Base-by-base conservation (phyloP, 2,888 invertebrate species). In the Diaperis boleti region DNA sequence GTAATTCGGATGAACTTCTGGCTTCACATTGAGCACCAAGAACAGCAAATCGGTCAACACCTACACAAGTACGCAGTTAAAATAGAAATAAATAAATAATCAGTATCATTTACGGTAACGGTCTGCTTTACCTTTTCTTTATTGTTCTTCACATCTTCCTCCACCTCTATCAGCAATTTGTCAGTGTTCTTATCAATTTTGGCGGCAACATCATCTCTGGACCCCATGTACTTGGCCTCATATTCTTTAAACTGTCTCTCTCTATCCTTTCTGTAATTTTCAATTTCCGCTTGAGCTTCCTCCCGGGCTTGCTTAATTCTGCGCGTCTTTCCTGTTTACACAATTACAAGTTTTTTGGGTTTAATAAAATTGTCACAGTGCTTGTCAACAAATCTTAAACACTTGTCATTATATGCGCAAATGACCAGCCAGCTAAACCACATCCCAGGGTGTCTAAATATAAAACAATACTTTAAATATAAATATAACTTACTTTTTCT, bases 231-330 rank as follows among this genome's bases (percentile, higher is more conserved):
- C 60, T 75, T 78, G 1, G 75, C 72, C 66, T 82, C 82, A 64
- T 79, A 82, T 67, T 80, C 80, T 20, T 74, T 74, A 64, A 80
- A 82, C 54, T 78, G 77, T 8, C 74, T 66, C 49, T 81, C 81
- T 10, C 81, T 69, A 67, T 81, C 81, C 13, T 72, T 59, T 2
- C 80, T 71, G 65, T 81, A 81, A 26, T 74, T 74, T 68, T 81
- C 81, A 41, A 81, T 79, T 65, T 82, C 82, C 7, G 76, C 76
- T 55, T 78, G 77, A 1, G 82, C 81, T 66, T 82, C 79, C 42
- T 81, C 81, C 18, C 80, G 71, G 0, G 82, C 82, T 68, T 82
- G 81, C 62, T 80, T 81, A 37, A 81, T 79, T 31, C 82, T 71
- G 59, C 70, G 75, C 7, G 77, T 75, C 72, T 81, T 81, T 31